Conservation (phyloP, 92 coral and sea anemone species). For the Heteractis magnifica region DNA sequence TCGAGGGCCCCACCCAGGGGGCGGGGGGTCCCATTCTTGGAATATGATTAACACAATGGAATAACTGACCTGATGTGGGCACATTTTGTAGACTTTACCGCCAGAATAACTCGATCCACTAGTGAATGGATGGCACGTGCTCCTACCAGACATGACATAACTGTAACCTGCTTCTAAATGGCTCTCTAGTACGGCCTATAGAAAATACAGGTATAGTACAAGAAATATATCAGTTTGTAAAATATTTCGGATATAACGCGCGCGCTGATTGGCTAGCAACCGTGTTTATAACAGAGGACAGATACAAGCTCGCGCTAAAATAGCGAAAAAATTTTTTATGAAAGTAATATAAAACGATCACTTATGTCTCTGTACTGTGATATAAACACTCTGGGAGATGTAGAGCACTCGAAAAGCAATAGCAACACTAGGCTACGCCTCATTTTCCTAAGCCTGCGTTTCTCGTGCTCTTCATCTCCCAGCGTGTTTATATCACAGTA, state of each 20-base stretch:
- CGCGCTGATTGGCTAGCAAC: not conserved
- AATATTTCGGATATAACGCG: not conserved
- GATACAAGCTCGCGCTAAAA: no score
- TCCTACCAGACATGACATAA: conserved; percentile 25
- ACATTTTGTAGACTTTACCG: conserved; percentile 29
- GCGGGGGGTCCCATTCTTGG: not conserved
- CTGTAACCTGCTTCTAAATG: conserved; percentile 24
- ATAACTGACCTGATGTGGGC: conserved; percentile 41
- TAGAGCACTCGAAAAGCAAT: no score
- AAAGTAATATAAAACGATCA: no score
- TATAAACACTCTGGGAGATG: no score
- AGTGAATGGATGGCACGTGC: conserved; percentile 37
- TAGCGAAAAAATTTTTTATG: no score
- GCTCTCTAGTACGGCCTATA: conserved; percentile 21
- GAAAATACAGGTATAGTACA: not conserved
- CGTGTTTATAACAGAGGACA: no score
- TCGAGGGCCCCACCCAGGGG: no score
- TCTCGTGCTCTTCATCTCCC: no score
- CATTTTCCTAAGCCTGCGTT: no score
- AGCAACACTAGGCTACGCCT: no score
- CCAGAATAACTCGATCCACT: conserved; percentile 26
- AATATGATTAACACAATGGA: not conserved
- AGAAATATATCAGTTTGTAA: not conserved
- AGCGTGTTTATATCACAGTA: no score
- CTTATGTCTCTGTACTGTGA: no score